These are phyloP conservation scores for Pegoplata infirma DNA, from an alignment of 2,888 invertebrate genomes.

Conservation along the genomic window DNA sequence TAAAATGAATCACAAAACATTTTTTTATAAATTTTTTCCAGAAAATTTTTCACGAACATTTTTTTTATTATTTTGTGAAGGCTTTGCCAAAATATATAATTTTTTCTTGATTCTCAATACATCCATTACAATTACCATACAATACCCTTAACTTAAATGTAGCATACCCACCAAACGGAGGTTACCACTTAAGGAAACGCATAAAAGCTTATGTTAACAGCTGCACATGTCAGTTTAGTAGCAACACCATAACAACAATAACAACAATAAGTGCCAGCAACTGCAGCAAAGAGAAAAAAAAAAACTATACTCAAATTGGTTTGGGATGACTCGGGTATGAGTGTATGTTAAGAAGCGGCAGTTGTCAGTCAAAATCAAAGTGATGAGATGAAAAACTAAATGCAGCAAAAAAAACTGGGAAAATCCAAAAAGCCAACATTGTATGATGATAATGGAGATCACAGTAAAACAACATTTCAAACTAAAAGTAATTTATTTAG, in stretches of 20 bases:
- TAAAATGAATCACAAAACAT: too few relatives aligned
- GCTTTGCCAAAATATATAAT: too few relatives aligned
- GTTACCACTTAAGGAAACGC: constrained; percentile 65
- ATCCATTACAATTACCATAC: too few relatives aligned
- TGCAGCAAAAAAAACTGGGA: constrained; percentile 26
- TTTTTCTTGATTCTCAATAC: too few relatives aligned
- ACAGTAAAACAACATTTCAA: neutral
- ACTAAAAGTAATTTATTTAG: neutral
- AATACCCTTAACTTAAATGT: too few relatives aligned
- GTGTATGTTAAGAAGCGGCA: constrained; percentile 67
- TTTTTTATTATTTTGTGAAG: too few relatives aligned
- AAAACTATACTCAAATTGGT: constrained; percentile 34
- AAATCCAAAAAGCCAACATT: constrained; percentile 31
- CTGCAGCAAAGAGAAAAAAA: too few relatives aligned
- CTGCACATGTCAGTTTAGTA: constrained; percentile 70
- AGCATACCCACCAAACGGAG: constrained; percentile 43
- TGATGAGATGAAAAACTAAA: constrained; percentile 63
- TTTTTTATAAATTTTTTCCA: too few relatives aligned
- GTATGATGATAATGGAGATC: constrained; percentile 41
- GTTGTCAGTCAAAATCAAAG: constrained; percentile 76
- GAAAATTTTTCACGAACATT: too few relatives aligned
- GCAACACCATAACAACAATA: constrained; percentile 45
- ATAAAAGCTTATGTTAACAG: constrained; percentile 72
- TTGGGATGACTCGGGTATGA: constrained; percentile 34
- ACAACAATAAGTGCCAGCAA: constrained; percentile 62